Conservation (phyloP, 2,113 vertebrate species). For the Tiliqua scincoides region DNA sequence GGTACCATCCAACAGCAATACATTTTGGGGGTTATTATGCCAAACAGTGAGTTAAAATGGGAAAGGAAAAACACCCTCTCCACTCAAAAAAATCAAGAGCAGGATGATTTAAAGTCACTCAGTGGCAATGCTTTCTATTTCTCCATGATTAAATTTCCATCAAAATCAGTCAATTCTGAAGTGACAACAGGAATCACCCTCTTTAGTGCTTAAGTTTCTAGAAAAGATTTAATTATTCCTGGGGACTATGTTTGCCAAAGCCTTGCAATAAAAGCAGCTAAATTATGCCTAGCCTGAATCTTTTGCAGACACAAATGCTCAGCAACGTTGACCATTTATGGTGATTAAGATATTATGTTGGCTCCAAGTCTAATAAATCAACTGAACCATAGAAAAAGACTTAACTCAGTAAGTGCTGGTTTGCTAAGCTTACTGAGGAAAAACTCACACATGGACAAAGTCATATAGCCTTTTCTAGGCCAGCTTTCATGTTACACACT, state of each 20-base stretch:
- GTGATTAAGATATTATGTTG: conserved; percentile 72
- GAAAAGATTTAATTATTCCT: conserved; percentile 49
- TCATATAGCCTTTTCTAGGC: neutral
- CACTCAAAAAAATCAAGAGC: neutral
- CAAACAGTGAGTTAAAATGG: too few species aligned
- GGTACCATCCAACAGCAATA: neutral
- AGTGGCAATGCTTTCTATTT: neutral
- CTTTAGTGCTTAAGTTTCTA: conserved; percentile 65
- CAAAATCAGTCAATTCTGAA: neutral
- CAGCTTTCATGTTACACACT: neutral
- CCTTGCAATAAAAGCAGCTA: conserved; percentile 41
- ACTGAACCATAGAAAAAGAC: conserved; percentile 49
- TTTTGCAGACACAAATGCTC: conserved; percentile 41
- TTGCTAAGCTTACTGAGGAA: conserved; percentile 10
- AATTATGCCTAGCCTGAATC: conserved; percentile 15
- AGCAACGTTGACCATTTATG: conserved; percentile 82
- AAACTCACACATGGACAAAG: neutral
- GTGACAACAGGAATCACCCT: conserved; percentile 32
- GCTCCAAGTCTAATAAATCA: conserved; percentile 63
- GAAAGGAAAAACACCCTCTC: neutral
- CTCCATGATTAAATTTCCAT: neutral
- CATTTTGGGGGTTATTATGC: too few species aligned
- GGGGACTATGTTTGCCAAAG: conserved; percentile 64
- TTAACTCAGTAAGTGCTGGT: conserved; percentile 59
- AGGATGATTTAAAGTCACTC: neutral